These are phyloP conservation scores for Drosophila carrolli DNA, from an alignment of 1,140 invertebrate genomes.

Conservation along the genomic window DNA sequence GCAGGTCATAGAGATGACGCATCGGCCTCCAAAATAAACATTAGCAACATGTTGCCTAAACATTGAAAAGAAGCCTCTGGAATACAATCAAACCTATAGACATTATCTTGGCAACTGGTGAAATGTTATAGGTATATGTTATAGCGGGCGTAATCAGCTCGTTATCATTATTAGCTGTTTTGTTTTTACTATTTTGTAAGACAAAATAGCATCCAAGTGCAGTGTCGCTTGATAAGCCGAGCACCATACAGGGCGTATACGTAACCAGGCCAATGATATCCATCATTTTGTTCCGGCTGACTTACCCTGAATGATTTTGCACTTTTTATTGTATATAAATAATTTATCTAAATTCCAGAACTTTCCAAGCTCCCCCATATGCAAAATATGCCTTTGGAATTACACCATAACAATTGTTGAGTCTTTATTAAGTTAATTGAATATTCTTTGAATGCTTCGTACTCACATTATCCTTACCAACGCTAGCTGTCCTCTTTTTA, in stretches of 20 bases:
- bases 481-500: conserved; percentile 16
- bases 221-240: conserved; percentile 31
- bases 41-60: conserved; percentile 33
- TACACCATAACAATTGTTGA: conserved; percentile 78
- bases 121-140: conserved; percentile 21
- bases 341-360: conserved; percentile 23
- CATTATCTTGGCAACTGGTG: conserved; percentile 15
- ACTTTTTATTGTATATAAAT: conserved; percentile 10
- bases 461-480: conserved; percentile 37
- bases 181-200: conserved; percentile 20
- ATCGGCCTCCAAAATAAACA: conserved; percentile 9
- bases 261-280: conserved; percentile 18
- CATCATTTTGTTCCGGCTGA: conserved; percentile 40
- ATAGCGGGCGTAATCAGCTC: conserved; percentile 33
- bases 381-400: conserved; percentile 17
- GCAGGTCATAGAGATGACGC: conserved; percentile 20
- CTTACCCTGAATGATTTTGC: conserved; percentile 15
- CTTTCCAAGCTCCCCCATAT: conserved; percentile 16
- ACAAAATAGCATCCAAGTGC: conserved; percentile 47
- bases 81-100: conserved; percentile 6
- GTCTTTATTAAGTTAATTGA: conserved; percentile 81
- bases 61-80: conserved; percentile 37
- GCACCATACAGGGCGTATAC: conserved; percentile 31
- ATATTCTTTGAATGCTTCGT: conserved; percentile 51
- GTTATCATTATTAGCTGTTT: conserved; percentile 28